phyloP scores from a whole-genome alignment of 2,797 vertebrate species.

The Oreochromis mossambicus region DNA sequence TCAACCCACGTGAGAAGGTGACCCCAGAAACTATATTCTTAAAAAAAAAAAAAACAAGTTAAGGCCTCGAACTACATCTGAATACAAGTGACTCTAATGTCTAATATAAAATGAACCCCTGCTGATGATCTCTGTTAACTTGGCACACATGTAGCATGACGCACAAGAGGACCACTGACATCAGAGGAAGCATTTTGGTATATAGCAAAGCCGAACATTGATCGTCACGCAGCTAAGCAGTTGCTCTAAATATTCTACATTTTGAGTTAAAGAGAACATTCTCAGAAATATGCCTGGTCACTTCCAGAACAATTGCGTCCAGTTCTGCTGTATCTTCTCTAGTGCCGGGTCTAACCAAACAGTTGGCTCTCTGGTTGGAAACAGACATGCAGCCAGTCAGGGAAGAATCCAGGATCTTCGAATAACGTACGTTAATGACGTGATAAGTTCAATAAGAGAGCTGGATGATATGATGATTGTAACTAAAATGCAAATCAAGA shows the following conservation, averaged over 20 bases:
- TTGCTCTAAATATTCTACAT: constrained; percentile 11
- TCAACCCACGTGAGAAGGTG: constrained; percentile 8
- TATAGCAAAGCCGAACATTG: constrained; percentile 35
- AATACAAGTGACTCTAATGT: constrained; percentile 39
- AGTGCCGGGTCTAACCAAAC: constrained; percentile 60
- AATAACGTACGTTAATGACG: background rate
- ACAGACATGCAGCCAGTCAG: constrained; percentile 30
- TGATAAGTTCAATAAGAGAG: background rate
- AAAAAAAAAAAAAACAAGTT: constrained; percentile 13
- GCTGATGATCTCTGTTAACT: background rate
- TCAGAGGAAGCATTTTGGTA: constrained; percentile 56
- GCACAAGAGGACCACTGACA: background rate
- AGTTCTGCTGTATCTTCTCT: constrained; percentile 49
- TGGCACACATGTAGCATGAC: constrained; percentile 27
- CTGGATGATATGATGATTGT: constrained; percentile 7
- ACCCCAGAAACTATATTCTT: background rate
- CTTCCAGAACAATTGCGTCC: background rate
- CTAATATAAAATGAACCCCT: background rate
- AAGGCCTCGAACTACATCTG: constrained; percentile 66
- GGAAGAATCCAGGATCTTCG: background rate
- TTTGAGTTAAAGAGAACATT: constrained; percentile 23
- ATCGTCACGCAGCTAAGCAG: constrained; percentile 12
- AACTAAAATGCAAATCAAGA: constrained; percentile 19
- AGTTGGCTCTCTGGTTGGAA: constrained; percentile 44
- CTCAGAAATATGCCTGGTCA: constrained; percentile 1